Percentiles rank a stretch among this genome's conserved stretches.
These are phyloP conservation scores for Andinoacara biseriatus DNA, from an alignment of 2,113 vertebrate species.

Conservation along the genomic window DNA sequence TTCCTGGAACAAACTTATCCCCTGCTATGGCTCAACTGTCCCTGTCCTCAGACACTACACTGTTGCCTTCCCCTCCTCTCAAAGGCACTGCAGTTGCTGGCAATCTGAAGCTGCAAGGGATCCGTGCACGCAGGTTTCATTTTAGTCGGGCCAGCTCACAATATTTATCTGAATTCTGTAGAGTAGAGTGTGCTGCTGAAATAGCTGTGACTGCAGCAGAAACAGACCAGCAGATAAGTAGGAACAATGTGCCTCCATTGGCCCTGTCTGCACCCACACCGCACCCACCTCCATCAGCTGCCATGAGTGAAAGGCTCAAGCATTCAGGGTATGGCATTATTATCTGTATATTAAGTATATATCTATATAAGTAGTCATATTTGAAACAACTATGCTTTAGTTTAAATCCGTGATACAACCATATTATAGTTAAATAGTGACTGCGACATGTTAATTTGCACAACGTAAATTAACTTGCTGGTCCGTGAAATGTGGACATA, in stretches of 20 bases:
- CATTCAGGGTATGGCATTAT: slow-evolving; percentile 53
- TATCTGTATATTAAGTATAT: background rate
- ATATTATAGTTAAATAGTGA: background rate
- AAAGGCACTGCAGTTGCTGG: slow-evolving; percentile 13
- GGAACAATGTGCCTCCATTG: background rate
- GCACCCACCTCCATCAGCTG: slow-evolving; percentile 28
- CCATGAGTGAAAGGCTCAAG: background rate
- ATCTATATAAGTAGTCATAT: accelerated
- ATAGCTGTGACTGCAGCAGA: slow-evolving; percentile 19
- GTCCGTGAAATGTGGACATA: background rate
- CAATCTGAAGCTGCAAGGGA: slow-evolving; percentile 38
- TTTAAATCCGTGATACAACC: no score
- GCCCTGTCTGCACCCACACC: slow-evolving; percentile 13
- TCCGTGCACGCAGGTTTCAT: slow-evolving; percentile 72
- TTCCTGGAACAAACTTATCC: slow-evolving; percentile 15
- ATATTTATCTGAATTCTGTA: background rate
- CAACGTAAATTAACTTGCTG: no score
- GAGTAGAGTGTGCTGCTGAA: slow-evolving; percentile 15
- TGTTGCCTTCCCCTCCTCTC: slow-evolving; percentile 76
- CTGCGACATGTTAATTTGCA: background rate
- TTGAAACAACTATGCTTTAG: background rate
- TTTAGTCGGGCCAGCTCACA: slow-evolving; percentile 49
- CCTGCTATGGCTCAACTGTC: slow-evolving; percentile 36
- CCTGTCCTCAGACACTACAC: slow-evolving; percentile 68
- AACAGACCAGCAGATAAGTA: background rate